Percentiles rank a stretch among this genome's conserved stretches.
Conservation (phyloP, 2,888 invertebrate species). For the Seira musarum region DNA sequence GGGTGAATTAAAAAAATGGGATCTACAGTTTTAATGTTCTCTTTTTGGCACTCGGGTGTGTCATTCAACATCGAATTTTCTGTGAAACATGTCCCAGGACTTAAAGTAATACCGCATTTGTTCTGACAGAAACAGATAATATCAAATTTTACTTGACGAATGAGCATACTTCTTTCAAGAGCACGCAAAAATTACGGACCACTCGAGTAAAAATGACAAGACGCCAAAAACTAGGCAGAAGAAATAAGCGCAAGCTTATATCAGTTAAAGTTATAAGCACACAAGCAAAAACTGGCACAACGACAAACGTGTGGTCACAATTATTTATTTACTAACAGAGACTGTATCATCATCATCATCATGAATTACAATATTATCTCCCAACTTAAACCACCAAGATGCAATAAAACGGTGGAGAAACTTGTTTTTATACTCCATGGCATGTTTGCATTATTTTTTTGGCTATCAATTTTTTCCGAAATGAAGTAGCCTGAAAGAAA, state of each 20-base stretch:
- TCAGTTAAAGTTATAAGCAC: slow-evolving; percentile 46
- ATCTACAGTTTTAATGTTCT: too few species aligned
- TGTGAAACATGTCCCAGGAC: too few species aligned
- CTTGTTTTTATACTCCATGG: slow-evolving; percentile 20
- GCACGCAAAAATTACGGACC: too few species aligned
- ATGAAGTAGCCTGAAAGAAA: not conserved
- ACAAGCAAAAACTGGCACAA: slow-evolving; percentile 41
- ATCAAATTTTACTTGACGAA: too few species aligned
- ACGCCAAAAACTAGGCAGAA: too few species aligned
- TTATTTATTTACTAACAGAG: slow-evolving; percentile 12
- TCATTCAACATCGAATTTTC: slow-evolving; percentile 23
- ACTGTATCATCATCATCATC: slow-evolving; percentile 19
- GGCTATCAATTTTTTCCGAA: not conserved
- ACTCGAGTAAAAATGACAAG: slow-evolving; percentile 37
- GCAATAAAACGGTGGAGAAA: slow-evolving; percentile 22
- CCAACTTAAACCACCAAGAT: not conserved
- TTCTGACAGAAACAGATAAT: too few species aligned
- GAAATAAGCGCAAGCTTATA: slow-evolving; percentile 42
- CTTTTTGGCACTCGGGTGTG: slow-evolving; percentile 30
- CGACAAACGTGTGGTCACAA: slow-evolving; percentile 56
- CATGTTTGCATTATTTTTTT: not conserved
- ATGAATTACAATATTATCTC: not conserved
- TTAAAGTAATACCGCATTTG: too few species aligned
- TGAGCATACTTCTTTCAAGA: not conserved
- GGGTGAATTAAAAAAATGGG: too few species aligned